Evolutionary conservation across 2,888 invertebrate genomes (phyloP).

Genomic region (Meandrusa payeni): DNA sequence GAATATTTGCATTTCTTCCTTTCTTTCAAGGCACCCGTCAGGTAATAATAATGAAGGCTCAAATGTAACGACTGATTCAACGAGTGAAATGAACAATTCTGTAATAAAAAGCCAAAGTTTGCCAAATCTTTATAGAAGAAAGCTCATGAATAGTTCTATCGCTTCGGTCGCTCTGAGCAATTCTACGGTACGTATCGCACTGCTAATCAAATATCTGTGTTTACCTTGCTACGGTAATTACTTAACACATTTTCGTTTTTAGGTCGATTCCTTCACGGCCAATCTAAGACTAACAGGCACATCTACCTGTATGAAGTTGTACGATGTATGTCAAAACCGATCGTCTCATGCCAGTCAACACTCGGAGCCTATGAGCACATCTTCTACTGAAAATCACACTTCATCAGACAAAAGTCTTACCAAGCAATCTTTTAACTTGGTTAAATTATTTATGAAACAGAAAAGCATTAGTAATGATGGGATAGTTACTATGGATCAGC

Average conservation of each 20-base stretch:
- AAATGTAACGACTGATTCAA: constrained; percentile 75
- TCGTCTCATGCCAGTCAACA: constrained; percentile 69
- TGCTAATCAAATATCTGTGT: constrained; percentile 15
- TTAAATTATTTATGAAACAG: constrained; percentile 94
- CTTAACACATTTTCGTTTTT: constrained; percentile 43
- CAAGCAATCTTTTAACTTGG: constrained; percentile 89
- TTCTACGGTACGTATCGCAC: constrained; percentile 83
- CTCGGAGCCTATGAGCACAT: constrained; percentile 77
- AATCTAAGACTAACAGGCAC: constrained; percentile 70
- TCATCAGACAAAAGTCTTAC: constrained; percentile 78
- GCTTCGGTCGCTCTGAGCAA: constrained; percentile 83
- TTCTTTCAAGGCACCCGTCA: constrained; percentile 84
- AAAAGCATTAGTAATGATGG: constrained; percentile 91
- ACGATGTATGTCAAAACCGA: constrained; percentile 70
- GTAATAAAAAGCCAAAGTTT: constrained; percentile 89
- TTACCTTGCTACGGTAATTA: constrained; percentile 25
- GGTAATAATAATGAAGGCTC: constrained; percentile 86
- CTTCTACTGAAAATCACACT: constrained; percentile 73
- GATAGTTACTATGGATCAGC: constrained; percentile 87
- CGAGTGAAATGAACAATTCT: constrained; percentile 80
- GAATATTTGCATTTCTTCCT: neutral
- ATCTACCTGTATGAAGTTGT: constrained; percentile 71
- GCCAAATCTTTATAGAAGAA: constrained; percentile 85
- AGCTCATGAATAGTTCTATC: constrained; percentile 73
- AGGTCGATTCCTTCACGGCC: constrained; percentile 74